Evolutionary conservation across 1,140 invertebrate genomes (phyloP).

Genomic region (Pantala flavescens): DNA sequence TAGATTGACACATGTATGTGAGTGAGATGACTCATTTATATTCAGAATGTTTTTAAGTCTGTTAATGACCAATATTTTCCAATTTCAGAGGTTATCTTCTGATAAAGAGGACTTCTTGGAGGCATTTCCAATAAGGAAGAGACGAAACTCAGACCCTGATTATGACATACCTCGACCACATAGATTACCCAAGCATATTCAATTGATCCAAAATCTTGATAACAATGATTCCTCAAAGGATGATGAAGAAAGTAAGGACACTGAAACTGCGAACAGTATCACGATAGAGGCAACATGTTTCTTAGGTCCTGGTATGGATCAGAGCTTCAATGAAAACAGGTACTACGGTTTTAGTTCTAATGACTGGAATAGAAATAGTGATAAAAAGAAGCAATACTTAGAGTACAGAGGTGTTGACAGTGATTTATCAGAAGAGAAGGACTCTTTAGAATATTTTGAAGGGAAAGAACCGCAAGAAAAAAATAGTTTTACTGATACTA

Average conservation of each 20-base stretch:
- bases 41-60: too few species aligned
- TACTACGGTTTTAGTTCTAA: neutral
- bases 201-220: neutral
- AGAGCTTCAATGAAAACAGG: neutral
- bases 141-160: conserved; percentile 33
- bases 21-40: too few species aligned
- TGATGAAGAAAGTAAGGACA: neutral
- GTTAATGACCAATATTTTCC: too few species aligned
- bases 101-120: neutral
- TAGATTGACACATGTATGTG: too few species aligned
- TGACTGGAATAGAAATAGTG: neutral
- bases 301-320: neutral
- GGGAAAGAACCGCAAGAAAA: neutral
- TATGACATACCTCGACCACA: conserved; percentile 37
- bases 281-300: neutral
- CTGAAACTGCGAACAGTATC: neutral
- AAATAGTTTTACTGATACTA: neutral
- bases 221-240: too few species aligned
- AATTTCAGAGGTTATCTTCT: neutral
- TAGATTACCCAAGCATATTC: neutral
- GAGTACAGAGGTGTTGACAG: neutral
- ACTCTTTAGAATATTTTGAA: neutral
- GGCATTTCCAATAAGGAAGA: conserved; percentile 23
- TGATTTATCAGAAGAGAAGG: neutral
- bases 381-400: neutral